Evolutionary conservation across 2,797 vertebrate genomes (phyloP), one percentile per base, ranked within the genome.

Genomic region (Propithecus deckenii): DNA sequence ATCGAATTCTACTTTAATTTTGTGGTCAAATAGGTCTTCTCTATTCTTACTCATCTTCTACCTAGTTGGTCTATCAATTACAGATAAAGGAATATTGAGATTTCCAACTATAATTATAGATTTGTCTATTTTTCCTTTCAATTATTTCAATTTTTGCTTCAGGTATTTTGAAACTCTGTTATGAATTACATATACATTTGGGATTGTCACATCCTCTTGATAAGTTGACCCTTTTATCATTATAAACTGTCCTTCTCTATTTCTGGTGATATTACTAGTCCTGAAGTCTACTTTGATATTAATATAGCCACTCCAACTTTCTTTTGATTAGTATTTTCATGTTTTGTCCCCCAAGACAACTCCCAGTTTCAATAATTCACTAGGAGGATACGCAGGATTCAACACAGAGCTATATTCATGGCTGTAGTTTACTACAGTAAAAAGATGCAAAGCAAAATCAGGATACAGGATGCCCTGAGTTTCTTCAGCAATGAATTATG

Each of bases 1-100:
- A 65, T 50, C 89, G 61, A 65, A 79, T 93, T 93, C 86, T 65
- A 74, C 69, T 46, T 74, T 87, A 85, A 79, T 63, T 79, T 57
- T 76, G 41, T 50, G 30, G 32, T 63, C 15, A 57, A 38, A 61
- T 57, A 7, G 1, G 32, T 88, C 59, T 87, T 67, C 20, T 22
- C 38, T 63, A 15, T 75, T 23, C 7, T 67, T 32, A 69, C n/a
- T 38, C 23, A 52, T 52, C 23, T 69, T 69, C 28, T 92, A 48
- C 32, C 25, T 52, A 57, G 4, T 83, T 87, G 46, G 4, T 75
- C 12, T 92, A 41, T 65, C 46, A 83, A 35, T 75, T 63, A 76
- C 7, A 84, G 43, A 61, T 86, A 87, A 32, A 78, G 4, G 4
- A 71, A 78, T 84, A 28, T 46, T 85, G 79, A 89, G 25, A 72